Percentiles rank a stretch among this genome's conserved stretches.
phyloP scores from a whole-genome alignment of 2,797 vertebrate genomes.

The Eulemur mongoz region DNA sequence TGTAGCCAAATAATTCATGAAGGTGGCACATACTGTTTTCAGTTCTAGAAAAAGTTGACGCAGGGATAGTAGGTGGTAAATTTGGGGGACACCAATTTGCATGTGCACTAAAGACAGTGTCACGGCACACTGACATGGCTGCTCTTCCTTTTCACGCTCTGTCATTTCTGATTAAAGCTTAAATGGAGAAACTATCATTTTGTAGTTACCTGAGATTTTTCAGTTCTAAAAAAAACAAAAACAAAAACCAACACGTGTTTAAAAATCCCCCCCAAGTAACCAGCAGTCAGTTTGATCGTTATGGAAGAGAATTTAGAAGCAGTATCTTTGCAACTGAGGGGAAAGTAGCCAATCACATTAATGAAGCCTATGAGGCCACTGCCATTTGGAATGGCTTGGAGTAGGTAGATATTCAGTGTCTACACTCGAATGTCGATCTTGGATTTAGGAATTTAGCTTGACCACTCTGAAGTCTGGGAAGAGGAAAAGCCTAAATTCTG shows the following conservation, averaged over 20 bases:
- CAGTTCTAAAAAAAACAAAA: constrained; percentile 75
- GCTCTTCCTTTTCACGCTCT: neutral
- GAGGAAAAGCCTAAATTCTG: constrained; percentile 83
- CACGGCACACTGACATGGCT: neutral
- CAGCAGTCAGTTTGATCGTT: constrained; percentile 89
- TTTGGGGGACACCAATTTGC: constrained; percentile 10
- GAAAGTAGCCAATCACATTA: constrained; percentile 62
- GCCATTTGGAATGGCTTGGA: constrained; percentile 47
- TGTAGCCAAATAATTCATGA: neutral
- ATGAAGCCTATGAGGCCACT: neutral
- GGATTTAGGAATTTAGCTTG: constrained; percentile 71
- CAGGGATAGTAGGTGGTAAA: constrained; percentile 11
- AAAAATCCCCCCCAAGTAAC: constrained; percentile 84
- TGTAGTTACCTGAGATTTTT: constrained; percentile 84
- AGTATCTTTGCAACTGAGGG: constrained; percentile 62
- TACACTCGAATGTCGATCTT: neutral
- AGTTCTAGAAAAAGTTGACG: constrained; percentile 8
- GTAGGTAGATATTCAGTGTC: constrained; percentile 19
- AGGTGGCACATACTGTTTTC: constrained; percentile 55
- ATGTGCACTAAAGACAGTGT: constrained; percentile 22
- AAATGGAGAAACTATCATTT: constrained; percentile 89
- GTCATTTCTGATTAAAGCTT: constrained; percentile 35
- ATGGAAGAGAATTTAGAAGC: constrained; percentile 87
- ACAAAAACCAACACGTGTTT: constrained; percentile 67
- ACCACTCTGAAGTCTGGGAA: constrained; percentile 42